Base-by-base conservation (phyloP, 1,140 invertebrate genomes). In the Bombus terrestris region DNA sequence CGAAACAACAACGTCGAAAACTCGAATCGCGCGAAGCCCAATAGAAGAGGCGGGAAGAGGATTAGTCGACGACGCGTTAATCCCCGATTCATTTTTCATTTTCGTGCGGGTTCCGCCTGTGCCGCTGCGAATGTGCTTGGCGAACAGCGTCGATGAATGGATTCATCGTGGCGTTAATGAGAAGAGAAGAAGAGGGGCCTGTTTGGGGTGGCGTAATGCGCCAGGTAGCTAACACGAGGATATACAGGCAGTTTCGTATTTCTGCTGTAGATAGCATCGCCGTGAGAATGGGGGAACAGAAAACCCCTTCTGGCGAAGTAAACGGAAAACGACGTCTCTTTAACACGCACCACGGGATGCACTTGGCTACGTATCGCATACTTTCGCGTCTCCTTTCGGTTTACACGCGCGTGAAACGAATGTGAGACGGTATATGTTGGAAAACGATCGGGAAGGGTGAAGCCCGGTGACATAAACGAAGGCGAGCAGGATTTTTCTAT, bases 1-100 rank as follows among this genome's bases (percentile, higher is more conserved):
- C 10, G 18, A 39, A 69, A 25, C 25, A 39, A 10, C 35, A 37
- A 3, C 22, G 68, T 9, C 3, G 37, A 28, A 69, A 39, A 15
- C 6, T 9, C 0, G 62, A 35, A 35, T 35, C 35, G 32, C n/a
- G 72, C 32, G 35, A 25, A 37, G 10, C 35, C 66, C 15, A 1
- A 53, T 72, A 12, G 39, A 66, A 68, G 25, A 28, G 10, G 28
- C 28, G 12, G 59, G 28, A 3, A n/a, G 35, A 32, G n/a, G 81
- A 82, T 68, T 81, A 89, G 83, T 69, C 87, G 73, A 76, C 84
- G 72, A 75, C 81, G 85, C 69, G 88, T 87, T 85, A 79, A 90
- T 89, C 82, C 64, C 57, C 41, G 88, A 53, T 85, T 87, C 89
- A 88, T 90, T 89, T 89, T 88, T 90, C 88, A 90, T 82, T 89